Evolutionary conservation across 2,888 invertebrate species (phyloP).

Genomic region (Notodonta ziczac): DNA sequence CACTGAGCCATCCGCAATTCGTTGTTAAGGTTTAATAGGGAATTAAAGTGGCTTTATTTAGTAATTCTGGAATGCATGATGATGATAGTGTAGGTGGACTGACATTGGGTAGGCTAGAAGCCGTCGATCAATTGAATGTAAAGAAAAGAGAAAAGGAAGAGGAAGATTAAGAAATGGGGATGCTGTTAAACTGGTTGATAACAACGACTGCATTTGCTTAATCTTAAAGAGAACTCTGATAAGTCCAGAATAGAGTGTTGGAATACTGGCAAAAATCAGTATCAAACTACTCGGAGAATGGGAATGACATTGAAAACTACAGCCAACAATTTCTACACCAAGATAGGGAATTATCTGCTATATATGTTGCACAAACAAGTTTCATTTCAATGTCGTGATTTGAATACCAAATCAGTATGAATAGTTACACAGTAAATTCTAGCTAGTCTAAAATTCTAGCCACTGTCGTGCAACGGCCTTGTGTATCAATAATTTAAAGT

Average conservation of each 20-base stretch:
- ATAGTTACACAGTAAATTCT: conserved; percentile 16
- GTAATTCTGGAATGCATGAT: too few species aligned
- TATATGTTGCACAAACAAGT: neutral
- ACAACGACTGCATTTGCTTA: too few species aligned
- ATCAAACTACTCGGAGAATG: neutral
- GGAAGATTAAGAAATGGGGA: conserved; percentile 9
- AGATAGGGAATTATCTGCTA: neutral
- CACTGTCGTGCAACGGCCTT: conserved; percentile 38
- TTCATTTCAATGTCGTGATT: neutral
- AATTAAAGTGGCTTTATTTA: too few species aligned
- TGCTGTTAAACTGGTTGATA: too few species aligned
- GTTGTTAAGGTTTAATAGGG: conserved; percentile 26
- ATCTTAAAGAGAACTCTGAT: too few species aligned
- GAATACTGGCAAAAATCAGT: too few species aligned
- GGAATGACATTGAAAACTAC: neutral
- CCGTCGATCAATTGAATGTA: too few species aligned
- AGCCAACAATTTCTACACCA: neutral
- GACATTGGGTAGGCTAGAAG: too few species aligned
- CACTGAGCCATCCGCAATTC: conserved; percentile 12
- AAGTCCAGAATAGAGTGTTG: too few species aligned
- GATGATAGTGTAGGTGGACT: too few species aligned
- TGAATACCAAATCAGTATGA: conserved; percentile 5
- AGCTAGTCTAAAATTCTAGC: conserved; percentile 27
- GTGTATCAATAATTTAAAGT: conserved; percentile 40
- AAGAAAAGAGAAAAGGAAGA: too few species aligned